Conservation (phyloP, 2,113 vertebrate species). For the Tapirus terrestris region DNA sequence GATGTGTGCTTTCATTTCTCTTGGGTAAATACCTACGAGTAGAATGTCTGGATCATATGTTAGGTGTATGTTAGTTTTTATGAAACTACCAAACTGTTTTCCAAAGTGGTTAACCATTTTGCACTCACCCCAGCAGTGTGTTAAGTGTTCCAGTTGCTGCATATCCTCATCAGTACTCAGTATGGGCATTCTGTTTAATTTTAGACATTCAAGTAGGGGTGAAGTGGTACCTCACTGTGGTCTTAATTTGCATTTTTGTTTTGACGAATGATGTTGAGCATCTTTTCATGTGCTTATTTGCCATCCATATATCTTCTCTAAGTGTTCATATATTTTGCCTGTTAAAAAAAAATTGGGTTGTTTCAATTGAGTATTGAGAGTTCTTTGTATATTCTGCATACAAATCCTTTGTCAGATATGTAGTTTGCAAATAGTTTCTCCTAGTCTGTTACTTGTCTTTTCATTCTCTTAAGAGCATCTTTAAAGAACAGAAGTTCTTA, state of each 20-base stretch:
- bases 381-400: not conserved
- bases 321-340: not conserved
- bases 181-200: not conserved
- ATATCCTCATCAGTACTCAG: rapidly evolving
- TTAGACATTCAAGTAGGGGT: not conserved
- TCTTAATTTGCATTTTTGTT: not conserved
- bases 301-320: not conserved
- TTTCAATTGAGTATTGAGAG: not conserved
- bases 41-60: not conserved
- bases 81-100: not conserved
- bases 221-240: not conserved
- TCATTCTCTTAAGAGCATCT: not conserved
- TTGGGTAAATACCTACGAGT: not conserved
- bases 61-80: not conserved
- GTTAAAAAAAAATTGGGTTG: not conserved
- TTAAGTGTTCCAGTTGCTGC: not conserved
- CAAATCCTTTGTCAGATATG: not conserved
- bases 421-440: not conserved
- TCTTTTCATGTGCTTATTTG: not conserved
- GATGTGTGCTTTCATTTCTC: not conserved
- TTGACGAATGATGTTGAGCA: not conserved
- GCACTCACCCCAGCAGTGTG: not conserved
- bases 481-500: not conserved
- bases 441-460: not conserved
- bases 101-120: not conserved